Evolutionary conservation across 2,888 invertebrate species (phyloP).

Genomic region (Drosophila quasianomalipes): DNA sequence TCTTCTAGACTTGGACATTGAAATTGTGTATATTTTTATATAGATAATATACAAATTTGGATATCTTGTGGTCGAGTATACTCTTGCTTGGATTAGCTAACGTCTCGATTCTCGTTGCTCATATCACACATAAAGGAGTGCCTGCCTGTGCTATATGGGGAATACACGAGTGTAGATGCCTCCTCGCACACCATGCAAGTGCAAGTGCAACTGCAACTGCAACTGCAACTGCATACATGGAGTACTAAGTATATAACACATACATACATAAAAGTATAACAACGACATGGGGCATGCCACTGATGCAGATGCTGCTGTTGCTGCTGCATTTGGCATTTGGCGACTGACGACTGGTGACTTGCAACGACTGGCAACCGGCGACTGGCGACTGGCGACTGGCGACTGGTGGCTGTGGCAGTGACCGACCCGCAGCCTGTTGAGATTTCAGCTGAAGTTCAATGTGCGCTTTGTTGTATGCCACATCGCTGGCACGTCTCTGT

Average conservation of each 20-base stretch:
- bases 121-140: slow-evolving; percentile 24
- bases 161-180: not conserved
- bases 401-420: slow-evolving; percentile 51
- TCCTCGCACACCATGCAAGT: slow-evolving; percentile 1
- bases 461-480: slow-evolving; percentile 57
- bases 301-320: slow-evolving; percentile 5
- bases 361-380: slow-evolving; percentile 5
- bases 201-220: not conserved
- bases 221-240: slow-evolving; percentile 18
- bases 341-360: slow-evolving; percentile 24
- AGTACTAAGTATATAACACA: slow-evolving; percentile 14
- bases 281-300: slow-evolving; percentile 27
- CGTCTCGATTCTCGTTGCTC: slow-evolving; percentile 13
- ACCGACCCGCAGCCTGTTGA: slow-evolving; percentile 67
- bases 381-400: not conserved
- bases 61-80: not conserved
- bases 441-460: slow-evolving; percentile 67
- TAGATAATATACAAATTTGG: not conserved
- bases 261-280: slow-evolving; percentile 10
- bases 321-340: slow-evolving; percentile 63
- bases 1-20: not conserved
- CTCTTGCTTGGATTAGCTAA: not conserved
- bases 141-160: not conserved
- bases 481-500: slow-evolving; percentile 31
- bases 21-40: not conserved